phyloP scores from a whole-genome alignment of 2,113 vertebrate species.

The Rhinoderma darwinii region DNA sequence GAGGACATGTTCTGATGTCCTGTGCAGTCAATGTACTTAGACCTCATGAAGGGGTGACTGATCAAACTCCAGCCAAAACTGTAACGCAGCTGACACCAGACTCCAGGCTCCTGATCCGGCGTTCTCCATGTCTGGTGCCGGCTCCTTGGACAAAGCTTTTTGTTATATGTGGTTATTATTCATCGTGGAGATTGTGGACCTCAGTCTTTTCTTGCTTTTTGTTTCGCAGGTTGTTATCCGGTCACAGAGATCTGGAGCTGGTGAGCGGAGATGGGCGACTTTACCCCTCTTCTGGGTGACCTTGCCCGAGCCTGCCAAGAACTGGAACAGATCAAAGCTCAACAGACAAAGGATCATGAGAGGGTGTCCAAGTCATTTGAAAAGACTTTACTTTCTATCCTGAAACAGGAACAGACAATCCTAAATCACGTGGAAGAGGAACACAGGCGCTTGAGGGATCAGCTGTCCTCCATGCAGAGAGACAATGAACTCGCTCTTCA shows the following conservation, averaged over 20 bases:
- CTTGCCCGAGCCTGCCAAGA: constrained; percentile 69
- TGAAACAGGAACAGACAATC: constrained; percentile 72
- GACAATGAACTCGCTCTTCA: constrained; percentile 70
- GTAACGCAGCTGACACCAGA: too few species aligned
- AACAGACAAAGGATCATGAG: constrained; percentile 65
- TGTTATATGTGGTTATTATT: too few species aligned
- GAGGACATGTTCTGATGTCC: too few species aligned
- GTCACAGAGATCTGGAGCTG: background rate
- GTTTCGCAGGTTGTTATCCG: background rate
- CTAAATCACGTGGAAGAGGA: constrained; percentile 76
- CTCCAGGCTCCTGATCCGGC: too few species aligned
- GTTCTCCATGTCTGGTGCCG: too few species aligned
- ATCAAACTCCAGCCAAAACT: too few species aligned
- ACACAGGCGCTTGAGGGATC: constrained; percentile 69
- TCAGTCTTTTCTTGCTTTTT: background rate
- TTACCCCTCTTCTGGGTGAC: constrained; percentile 57
- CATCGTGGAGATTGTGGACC: too few species aligned
- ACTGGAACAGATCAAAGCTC: constrained; percentile 66
- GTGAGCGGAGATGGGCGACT: constrained; percentile 28
- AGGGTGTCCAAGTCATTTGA: constrained; percentile 68
- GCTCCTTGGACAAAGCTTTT: too few species aligned
- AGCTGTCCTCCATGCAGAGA: constrained; percentile 72
- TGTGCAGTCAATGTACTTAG: too few species aligned
- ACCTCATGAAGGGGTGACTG: too few species aligned
- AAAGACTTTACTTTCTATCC: constrained; percentile 70